These are phyloP conservation scores for Pelodiscus sinensis DNA, from an alignment of 2,113 vertebrate species.

Conservation along the genomic window DNA sequence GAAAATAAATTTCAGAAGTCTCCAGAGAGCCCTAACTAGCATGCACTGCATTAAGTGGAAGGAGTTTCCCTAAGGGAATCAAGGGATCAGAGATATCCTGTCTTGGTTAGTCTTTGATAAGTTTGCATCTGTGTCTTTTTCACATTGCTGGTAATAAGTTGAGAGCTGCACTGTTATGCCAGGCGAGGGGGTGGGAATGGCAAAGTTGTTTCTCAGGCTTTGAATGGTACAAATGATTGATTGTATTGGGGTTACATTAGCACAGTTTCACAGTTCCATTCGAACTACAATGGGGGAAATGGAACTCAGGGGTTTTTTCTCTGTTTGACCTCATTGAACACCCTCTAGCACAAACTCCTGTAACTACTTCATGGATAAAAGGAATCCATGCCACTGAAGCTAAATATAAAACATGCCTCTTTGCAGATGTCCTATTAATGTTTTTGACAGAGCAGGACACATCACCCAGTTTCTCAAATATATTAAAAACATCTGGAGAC, in stretches of 20 bases:
- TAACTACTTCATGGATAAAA: slow-evolving; percentile 26
- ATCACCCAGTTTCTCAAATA: slow-evolving; percentile 38
- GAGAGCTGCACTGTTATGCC: slow-evolving; percentile 23
- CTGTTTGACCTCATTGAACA: slow-evolving; percentile 11
- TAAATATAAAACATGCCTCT: slow-evolving; percentile 22
- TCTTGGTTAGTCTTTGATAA: slow-evolving; percentile 67
- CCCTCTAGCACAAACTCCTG: slow-evolving; percentile 20
- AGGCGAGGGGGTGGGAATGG: not conserved
- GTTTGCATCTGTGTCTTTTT: slow-evolving; percentile 52
- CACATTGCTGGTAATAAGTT: slow-evolving; percentile 42
- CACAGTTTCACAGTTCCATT: slow-evolving; percentile 41
- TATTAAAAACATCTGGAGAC: slow-evolving; percentile 1
- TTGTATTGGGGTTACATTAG: slow-evolving; percentile 42
- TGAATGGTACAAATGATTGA: slow-evolving; percentile 31
- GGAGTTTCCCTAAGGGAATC: slow-evolving; percentile 65
- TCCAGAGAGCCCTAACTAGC: slow-evolving; percentile 69
- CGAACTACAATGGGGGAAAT: not conserved
- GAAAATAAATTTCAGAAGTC: slow-evolving; percentile 73
- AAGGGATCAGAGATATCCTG: slow-evolving; percentile 61
- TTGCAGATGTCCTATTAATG: slow-evolving; percentile 18
- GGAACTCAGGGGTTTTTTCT: slow-evolving; percentile 16
- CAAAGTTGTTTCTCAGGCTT: slow-evolving; percentile 20
- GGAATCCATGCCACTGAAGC: not conserved
- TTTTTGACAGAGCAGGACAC: slow-evolving; percentile 31
- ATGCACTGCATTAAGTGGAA: slow-evolving; percentile 65